phyloP scores from a whole-genome alignment of 2,888 invertebrate genomes.

The Adelognathus sp. region DNA sequence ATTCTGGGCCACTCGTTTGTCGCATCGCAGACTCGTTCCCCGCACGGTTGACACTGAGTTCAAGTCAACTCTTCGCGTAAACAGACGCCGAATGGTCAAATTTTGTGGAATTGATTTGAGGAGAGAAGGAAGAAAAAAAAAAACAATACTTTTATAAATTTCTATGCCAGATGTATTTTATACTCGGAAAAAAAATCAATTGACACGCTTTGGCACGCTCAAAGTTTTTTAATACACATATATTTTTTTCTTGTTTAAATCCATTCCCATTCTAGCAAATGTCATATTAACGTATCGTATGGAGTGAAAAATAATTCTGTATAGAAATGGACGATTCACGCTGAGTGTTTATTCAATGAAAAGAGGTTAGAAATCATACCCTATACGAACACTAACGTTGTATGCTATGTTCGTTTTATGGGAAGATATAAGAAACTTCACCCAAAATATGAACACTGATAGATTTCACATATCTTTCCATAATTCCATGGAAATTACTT shows the following conservation, averaged over 20 bases:
- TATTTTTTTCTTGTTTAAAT: constrained; percentile 8
- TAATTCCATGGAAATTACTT: too few species aligned
- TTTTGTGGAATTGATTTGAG: background rate
- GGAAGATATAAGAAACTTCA: too few species aligned
- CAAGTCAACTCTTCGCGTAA: background rate
- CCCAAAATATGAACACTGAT: too few species aligned
- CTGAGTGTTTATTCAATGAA: too few species aligned
- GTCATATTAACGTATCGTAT: too few species aligned
- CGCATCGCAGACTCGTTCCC: background rate
- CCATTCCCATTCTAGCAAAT: too few species aligned
- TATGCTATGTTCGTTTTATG: too few species aligned
- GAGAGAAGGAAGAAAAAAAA: background rate
- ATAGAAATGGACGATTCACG: too few species aligned
- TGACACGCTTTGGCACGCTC: constrained; percentile 24
- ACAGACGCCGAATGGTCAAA: background rate
- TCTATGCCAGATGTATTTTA: constrained; percentile 45
- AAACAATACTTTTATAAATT: constrained; percentile 30
- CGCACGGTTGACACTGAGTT: background rate
- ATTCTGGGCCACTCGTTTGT: background rate
- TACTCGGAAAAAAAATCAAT: constrained; percentile 15
- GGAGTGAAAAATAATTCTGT: too few species aligned
- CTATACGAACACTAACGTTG: too few species aligned
- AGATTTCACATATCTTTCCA: too few species aligned
- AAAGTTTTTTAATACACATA: constrained; percentile 26
- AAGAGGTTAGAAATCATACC: too few species aligned